Base-by-base conservation (phyloP, 2,888 invertebrate species). In the Druceiella hillmani region DNA sequence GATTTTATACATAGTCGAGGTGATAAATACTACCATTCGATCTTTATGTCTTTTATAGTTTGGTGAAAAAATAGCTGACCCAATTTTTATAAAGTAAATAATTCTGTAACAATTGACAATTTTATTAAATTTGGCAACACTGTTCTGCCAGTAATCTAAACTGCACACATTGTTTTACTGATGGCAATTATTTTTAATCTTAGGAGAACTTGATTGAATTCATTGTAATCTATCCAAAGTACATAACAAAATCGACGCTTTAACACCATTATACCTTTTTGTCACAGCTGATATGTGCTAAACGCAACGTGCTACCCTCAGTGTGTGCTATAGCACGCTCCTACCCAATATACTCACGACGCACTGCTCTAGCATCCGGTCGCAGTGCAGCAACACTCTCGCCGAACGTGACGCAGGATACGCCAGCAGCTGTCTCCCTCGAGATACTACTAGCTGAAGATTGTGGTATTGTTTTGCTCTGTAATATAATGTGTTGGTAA, bases 271-370 rank as follows among this genome's bases (percentile, higher is more conserved):
- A 33, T 33, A 26, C 30, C 10, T 16, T 46, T 38, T 38, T 36
- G 33, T 52, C 57, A 2, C 58, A 83, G 80, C 64, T 91, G 57
- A 81, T 88, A 2, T 89, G 89, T 59, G 86, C 87, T 55, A 80
- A 80, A 46, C 69, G 74, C 24, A 85, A 90, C 57, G 74, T 84
- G 2, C 79, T 83, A 52, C 87, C 92, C 2, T 83, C 85, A 46
- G 88, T 81, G 0, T 81, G 84, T 58, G 87, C 87, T 4, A 78
- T 90, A 9, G 87, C 87, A 1, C 76, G 91, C 35, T 81, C 87
- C 9, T 84, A 83, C 59, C 90, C 91, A 6, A 64, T 81, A 34
- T 93, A 78, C 70, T 75, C 55, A 10, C 55, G 57, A 24, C 61
- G 62, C 47, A 48, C 44, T 31, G 41, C 35, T 9, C 9, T 27